A percentile compares a stretch with the other conserved stretches of the same genome.
These are phyloP conservation scores for Cosmia pyralina DNA, from an alignment of 2,888 invertebrate genomes.

Conservation along the genomic window DNA sequence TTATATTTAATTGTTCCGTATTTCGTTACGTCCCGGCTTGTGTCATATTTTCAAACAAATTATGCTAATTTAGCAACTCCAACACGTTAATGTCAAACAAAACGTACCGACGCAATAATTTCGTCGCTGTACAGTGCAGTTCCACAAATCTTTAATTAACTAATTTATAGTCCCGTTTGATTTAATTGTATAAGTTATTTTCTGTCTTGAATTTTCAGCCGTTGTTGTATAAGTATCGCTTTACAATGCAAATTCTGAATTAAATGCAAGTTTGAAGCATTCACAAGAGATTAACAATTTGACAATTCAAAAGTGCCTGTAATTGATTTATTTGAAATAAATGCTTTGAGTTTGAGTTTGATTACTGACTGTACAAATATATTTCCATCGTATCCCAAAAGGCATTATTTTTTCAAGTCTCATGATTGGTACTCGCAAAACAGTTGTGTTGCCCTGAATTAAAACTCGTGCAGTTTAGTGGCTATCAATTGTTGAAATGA, in stretches of 20 bases:
- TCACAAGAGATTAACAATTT: neutral
- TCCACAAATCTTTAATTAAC: slow-evolving; percentile 36
- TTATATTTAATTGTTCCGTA: slow-evolving; percentile 5
- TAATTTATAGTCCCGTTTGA: slow-evolving; percentile 19
- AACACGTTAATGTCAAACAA: slow-evolving; percentile 30
- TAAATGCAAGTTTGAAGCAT: neutral
- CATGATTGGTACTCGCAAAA: neutral
- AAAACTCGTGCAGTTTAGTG: slow-evolving; percentile 11
- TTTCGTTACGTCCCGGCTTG: neutral
- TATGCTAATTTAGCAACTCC: slow-evolving; percentile 32
- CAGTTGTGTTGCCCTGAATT: neutral
- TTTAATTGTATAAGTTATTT: slow-evolving; percentile 32
- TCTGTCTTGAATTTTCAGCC: slow-evolving; percentile 1
- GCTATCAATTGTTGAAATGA: slow-evolving; percentile 20
- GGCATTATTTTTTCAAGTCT: neutral
- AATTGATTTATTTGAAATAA: too few relatives aligned
- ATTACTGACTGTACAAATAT: neutral
- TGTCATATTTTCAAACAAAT: slow-evolving; percentile 42
- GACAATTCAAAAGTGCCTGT: too few relatives aligned
- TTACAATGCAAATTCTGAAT: neutral
- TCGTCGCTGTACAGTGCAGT: slow-evolving; percentile 15
- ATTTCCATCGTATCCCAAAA: neutral
- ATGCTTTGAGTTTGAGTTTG: too few relatives aligned
- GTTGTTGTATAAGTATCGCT: neutral
- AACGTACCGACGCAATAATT: slow-evolving; percentile 30